Evolutionary conservation across 1,140 invertebrate genomes (phyloP), one percentile per base, ranked within the genome.

Genomic region (Heliconius nattereri): DNA sequence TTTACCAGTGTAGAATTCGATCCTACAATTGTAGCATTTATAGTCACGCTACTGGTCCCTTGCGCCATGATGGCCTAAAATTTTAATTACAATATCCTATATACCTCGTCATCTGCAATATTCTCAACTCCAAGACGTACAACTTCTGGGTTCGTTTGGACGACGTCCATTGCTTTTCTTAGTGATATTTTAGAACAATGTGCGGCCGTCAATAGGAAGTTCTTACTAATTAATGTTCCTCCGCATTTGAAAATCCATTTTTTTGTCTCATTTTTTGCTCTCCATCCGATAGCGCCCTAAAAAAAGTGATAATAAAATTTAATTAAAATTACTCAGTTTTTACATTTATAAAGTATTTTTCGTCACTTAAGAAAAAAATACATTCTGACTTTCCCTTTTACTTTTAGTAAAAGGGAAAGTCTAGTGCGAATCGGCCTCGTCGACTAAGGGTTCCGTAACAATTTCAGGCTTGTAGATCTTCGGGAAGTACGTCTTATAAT

Each of bases 61-160:
- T 32, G 32, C 32, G 32, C 6, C 32, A 35, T 35, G 32, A 35
- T 35, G 32, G 32, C 32, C 32, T 35, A 35, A 35, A 35, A 35
- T 35, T 35, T 35, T 32, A 0, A 7, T 32, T 35, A 35, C 32
- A 35, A 35, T 35, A 35, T 45, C 13, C 40, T 32, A 71, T 9
- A 71, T 35, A 71, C 29, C 71, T 71, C 5, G 23, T 71, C 32
- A 71, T 71, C 29, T 71, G 71, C 45, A 35, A 85, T 85, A 78
- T 83, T 81, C 16, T 83, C 81, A 57, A 80, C 82, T 37, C 80
- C 84, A 23, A 85, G 80, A 71, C 84, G 78, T 26, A 85, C 84
- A 73, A 85, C 82, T 78, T 83, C 78, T n/a, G 84, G 82, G 20
- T 29, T 11, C 20, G 35, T 54, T n/a, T 70, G 78, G 2, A 76